Conservation (phyloP, 1,140 invertebrate species). For the Saccostrea cuccullata region DNA sequence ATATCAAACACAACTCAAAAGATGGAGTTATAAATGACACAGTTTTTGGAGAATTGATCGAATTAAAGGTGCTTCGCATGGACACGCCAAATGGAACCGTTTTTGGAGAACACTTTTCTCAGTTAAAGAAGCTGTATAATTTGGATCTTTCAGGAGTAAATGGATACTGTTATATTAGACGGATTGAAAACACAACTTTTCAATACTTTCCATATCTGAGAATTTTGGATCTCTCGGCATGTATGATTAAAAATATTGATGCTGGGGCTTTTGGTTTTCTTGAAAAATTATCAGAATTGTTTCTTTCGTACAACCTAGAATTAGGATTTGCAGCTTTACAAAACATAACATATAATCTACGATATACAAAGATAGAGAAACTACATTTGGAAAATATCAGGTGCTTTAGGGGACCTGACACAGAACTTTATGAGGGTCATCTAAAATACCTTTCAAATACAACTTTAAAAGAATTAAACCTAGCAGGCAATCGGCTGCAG, state of each 20-base stretch:
- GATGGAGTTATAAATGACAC: not conserved
- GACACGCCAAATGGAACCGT: not conserved
- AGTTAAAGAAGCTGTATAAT: not conserved
- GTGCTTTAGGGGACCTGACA: not conserved
- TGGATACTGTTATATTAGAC: not conserved
- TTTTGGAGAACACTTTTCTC: not conserved
- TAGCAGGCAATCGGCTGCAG: not conserved
- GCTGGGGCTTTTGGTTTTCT: not conserved
- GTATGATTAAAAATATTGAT: not conserved
- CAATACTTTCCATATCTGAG: not conserved
- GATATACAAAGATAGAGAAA: not conserved
- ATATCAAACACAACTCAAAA: not conserved
- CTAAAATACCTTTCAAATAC: not conserved
- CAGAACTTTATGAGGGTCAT: not conserved
- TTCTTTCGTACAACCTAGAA: not conserved
- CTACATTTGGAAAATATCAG: not conserved
- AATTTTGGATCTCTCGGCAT: not conserved
- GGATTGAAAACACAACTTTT: not conserved
- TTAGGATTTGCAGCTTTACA: not conserved
- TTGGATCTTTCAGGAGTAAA: not conserved
- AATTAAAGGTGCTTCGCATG: not conserved
- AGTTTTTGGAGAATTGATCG: not conserved
- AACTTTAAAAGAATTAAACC: not conserved
- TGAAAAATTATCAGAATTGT: not conserved
- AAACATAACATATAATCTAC: not conserved